These are phyloP conservation scores for Hyperopisus bebe DNA, from an alignment of 2,113 vertebrate genomes.

Conservation along the genomic window DNA sequence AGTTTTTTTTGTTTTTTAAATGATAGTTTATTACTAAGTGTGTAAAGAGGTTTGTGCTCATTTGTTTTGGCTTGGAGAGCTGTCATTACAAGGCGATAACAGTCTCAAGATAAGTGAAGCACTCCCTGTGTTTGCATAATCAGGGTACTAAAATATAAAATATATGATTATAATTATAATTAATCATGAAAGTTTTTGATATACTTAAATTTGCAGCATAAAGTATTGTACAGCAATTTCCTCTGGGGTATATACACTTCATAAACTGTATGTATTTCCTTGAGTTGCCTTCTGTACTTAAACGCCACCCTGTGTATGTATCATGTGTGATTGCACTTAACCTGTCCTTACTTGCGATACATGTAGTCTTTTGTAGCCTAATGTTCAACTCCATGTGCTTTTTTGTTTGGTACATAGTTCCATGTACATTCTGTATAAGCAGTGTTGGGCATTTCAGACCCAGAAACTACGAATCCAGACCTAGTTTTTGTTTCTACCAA, in stretches of 20 bases:
- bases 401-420: background rate
- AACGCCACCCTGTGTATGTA: background rate
- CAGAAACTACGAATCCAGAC: too few relatives aligned
- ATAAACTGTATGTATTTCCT: background rate
- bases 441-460: too few relatives aligned
- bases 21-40: background rate
- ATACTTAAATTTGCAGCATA: background rate
- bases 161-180: background rate
- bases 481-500: too few relatives aligned
- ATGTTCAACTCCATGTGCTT: background rate
- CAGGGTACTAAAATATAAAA: background rate
- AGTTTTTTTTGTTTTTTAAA: background rate
- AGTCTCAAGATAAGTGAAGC: background rate
- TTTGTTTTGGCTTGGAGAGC: background rate
- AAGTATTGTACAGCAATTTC: background rate
- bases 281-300: background rate
- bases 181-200: background rate
- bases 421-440: background rate
- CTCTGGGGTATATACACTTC: background rate
- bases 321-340: background rate
- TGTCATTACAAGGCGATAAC: background rate
- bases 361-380: background rate
- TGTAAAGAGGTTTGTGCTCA: background rate
- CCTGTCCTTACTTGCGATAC: background rate
- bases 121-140: background rate